Evolutionary conservation across 2,797 vertebrate genomes (phyloP), one percentile per base, ranked within the genome.

Genomic region (Parambassis ranga): DNA sequence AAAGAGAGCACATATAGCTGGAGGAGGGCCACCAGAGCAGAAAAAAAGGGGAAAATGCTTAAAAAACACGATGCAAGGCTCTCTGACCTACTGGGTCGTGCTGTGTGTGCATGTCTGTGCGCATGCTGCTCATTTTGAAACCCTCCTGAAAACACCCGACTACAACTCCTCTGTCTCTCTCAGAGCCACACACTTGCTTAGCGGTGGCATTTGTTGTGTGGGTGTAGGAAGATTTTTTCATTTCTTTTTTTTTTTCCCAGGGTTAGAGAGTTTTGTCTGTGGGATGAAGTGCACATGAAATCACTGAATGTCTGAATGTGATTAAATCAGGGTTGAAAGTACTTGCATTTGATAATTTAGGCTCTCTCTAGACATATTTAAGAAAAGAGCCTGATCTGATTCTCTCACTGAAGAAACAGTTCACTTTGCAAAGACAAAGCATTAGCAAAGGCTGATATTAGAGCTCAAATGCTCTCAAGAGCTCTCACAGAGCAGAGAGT

Each of bases 1-100:
- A 86, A 76, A 76, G 65, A 70, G 65, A n/a, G n/a, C n/a, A n/a
- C 51, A 60, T 62, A 61, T 77, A 49, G 74, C 81, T 83, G 78
- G 72, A 82, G 78, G 72, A 69, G 38, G 50, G 75, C 70, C 69
- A 79, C 71, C 56, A 65, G 53, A 67, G 51, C 35, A 69, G 53
- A 27, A 65, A 66, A 62, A 57, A 63, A 47, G 38, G 31, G 23
- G 16, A 64, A 42, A 60, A 53, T 13, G 27, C 31, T 52, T 46
- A 58, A 58, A 66, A 68, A 67, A 61, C 55, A 62, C 64, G 65
- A 79, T 60, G 50, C 72, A 81, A 77, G 71, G 32, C 22, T 65
- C 49, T 77, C 30, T 77, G 79, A 82, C 81, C 81, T 73, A 65
- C 77, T 31, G 46, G 78, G 64, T 74, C 6, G 1, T 3, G 11